A percentile compares a stretch with the other conserved stretches of the same genome.
Conservation (phyloP, 1,140 invertebrate species). For the Caerostris extrusa region DNA sequence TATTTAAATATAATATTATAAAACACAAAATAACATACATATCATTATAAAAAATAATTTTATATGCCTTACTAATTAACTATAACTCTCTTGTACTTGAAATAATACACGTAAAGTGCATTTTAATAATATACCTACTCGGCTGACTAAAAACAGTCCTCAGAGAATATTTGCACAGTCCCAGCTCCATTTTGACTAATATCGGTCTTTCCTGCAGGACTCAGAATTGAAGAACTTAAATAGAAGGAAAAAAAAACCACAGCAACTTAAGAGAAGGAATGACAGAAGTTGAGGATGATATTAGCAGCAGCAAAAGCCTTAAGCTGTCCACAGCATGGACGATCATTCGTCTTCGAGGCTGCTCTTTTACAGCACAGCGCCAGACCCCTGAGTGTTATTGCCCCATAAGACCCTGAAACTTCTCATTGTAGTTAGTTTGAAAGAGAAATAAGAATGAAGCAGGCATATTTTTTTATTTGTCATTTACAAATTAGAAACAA, state of each 20-base stretch:
- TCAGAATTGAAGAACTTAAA: too few species aligned
- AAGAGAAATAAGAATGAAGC: too few species aligned
- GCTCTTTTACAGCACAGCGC: constrained; percentile 37
- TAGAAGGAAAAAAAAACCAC: neutral
- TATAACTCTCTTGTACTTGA: too few species aligned
- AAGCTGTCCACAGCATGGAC: constrained; percentile 51
- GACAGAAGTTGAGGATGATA: constrained; percentile 60
- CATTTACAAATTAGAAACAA: constrained; percentile 58
- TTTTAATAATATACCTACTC: too few species aligned
- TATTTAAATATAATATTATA: too few species aligned
- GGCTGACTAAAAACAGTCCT: neutral
- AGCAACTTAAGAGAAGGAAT: constrained; percentile 63
- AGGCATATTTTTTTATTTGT: constrained; percentile 50
- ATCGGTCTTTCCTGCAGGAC: neutral
- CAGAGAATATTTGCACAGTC: constrained; percentile 17
- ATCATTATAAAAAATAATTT: too few species aligned
- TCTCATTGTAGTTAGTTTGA: constrained; percentile 61
- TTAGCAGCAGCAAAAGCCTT: constrained; percentile 27
- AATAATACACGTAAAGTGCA: too few species aligned
- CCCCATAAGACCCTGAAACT: constrained; percentile 45
- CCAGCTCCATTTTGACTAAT: constrained; percentile 47
- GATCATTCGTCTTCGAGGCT: constrained; percentile 49
- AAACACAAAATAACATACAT: too few species aligned
- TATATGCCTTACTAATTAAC: too few species aligned
- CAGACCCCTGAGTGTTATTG: constrained; percentile 66